phyloP scores from a whole-genome alignment of 1,140 invertebrate species.

The Leptonema lineaticorne region DNA sequence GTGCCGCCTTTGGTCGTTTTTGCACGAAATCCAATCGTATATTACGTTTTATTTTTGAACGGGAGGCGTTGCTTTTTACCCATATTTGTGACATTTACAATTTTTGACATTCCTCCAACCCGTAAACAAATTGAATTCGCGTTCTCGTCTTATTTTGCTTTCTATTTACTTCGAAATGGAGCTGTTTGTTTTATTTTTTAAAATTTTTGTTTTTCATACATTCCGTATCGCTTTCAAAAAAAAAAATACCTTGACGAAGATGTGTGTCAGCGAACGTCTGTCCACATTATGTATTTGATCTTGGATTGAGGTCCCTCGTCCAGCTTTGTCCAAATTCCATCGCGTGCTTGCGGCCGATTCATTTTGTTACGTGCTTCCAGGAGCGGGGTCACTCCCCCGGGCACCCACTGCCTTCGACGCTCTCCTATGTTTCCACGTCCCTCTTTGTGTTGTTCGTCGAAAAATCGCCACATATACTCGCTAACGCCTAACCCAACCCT shows the following conservation, averaged over 20 bases:
- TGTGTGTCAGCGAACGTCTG: too few relatives aligned
- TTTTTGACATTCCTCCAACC: too few relatives aligned
- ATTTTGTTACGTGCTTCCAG: conserved; percentile 28
- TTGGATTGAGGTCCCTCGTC: not conserved
- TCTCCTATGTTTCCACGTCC: not conserved
- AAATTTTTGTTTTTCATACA: too few relatives aligned
- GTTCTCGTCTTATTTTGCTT: not conserved
- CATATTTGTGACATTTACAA: too few relatives aligned
- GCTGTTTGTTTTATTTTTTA: too few relatives aligned
- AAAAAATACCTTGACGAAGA: too few relatives aligned
- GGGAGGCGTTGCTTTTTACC: too few relatives aligned
- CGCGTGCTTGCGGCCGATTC: conserved; percentile 23
- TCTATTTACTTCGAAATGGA: not conserved
- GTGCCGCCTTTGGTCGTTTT: not conserved
- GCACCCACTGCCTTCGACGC: not conserved
- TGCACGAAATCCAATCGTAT: conserved; percentile 4
- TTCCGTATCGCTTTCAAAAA: too few relatives aligned
- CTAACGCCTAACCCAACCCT: not conserved
- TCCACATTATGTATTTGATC: not conserved
- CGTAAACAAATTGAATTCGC: too few relatives aligned
- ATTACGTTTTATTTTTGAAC: not conserved
- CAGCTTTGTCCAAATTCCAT: conserved; percentile 20
- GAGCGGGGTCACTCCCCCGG: not conserved
- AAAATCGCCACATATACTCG: conserved; percentile 12
- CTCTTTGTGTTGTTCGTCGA: conserved; percentile 10